Percentiles rank a stretch among this genome's conserved stretches.
phyloP scores from a whole-genome alignment of 2,113 vertebrate species.

The Trematomus loennbergii region DNA sequence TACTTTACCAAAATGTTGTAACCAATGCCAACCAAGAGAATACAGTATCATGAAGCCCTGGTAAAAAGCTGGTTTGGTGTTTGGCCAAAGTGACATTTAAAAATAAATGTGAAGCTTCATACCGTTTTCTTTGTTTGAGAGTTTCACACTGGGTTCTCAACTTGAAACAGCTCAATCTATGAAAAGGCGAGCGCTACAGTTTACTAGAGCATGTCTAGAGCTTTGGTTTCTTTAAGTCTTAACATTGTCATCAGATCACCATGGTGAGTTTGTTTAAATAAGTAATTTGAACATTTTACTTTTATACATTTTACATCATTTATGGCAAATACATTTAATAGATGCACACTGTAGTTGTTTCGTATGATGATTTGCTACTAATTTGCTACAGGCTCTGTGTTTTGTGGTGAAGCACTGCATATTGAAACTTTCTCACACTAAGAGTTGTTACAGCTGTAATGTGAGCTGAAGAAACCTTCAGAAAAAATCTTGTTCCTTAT shows the following conservation, averaged over 20 bases:
- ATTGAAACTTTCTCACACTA: neutral
- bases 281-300: no score
- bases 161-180: slow-evolving; percentile 27
- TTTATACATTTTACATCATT: no score
- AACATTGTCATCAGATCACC: slow-evolving; percentile 13
- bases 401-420: neutral
- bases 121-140: neutral
- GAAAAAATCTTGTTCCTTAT: neutral
- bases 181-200: slow-evolving; percentile 4
- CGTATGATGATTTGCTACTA: neutral
- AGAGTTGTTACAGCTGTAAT: no score
- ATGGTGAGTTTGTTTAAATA: neutral
- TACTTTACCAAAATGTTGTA: neutral
- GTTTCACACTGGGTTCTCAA: slow-evolving; percentile 4
- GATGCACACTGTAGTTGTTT: neutral
- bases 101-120: neutral
- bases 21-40: neutral
- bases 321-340: neutral
- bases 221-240: slow-evolving; percentile 38
- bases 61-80: neutral
- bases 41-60: neutral
- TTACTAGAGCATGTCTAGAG: slow-evolving; percentile 30
- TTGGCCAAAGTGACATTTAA: neutral
- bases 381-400: neutral
- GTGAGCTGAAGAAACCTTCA: neutral